These are phyloP conservation scores for Spermophilus dauricus DNA, from an alignment of 2,113 vertebrate species.

Conservation along the genomic window DNA sequence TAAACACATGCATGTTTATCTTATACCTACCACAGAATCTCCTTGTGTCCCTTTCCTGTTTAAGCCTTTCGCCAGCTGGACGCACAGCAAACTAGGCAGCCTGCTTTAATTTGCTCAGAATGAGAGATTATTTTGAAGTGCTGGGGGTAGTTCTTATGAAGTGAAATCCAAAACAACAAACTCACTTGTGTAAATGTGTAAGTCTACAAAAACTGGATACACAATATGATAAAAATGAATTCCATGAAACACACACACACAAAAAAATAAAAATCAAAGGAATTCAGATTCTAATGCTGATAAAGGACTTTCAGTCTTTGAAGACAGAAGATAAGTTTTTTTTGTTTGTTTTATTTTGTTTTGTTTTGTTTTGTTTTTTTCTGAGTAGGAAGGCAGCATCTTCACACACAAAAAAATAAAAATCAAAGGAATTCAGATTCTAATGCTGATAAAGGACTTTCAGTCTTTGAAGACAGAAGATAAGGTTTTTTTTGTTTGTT, in stretches of 20 bases:
- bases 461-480: conserved; percentile 44
- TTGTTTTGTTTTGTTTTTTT: neutral
- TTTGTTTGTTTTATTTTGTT: too few relatives aligned
- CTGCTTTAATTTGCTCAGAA: conserved; percentile 83
- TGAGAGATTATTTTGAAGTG: conserved; percentile 77
- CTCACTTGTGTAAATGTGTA: conserved; percentile 69
- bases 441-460: conserved; percentile 47
- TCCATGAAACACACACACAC: neutral
- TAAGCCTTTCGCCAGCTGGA: conserved; percentile 84
- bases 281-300: conserved; percentile 56
- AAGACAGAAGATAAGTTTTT: neutral
- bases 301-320: conserved; percentile 49
- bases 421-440: conserved; percentile 56
- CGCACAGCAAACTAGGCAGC: conserved; percentile 73
- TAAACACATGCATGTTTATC: conserved; percentile 86
- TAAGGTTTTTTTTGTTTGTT: neutral
- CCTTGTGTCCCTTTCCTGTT: conserved; percentile 79
- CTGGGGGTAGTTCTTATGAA: conserved; percentile 70
- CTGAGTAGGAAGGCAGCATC: neutral
- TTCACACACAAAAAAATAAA: neutral
- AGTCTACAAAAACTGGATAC: conserved; percentile 66
- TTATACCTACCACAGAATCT: conserved; percentile 86
- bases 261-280: conserved; percentile 41
- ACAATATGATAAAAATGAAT: conserved; percentile 66
- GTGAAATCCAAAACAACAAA: conserved; percentile 75